A percentile compares a stretch with the other conserved stretches of the same genome.
These are phyloP conservation scores for Drosophila saltans DNA, from an alignment of 1,140 invertebrate species.

Conservation along the genomic window DNA sequence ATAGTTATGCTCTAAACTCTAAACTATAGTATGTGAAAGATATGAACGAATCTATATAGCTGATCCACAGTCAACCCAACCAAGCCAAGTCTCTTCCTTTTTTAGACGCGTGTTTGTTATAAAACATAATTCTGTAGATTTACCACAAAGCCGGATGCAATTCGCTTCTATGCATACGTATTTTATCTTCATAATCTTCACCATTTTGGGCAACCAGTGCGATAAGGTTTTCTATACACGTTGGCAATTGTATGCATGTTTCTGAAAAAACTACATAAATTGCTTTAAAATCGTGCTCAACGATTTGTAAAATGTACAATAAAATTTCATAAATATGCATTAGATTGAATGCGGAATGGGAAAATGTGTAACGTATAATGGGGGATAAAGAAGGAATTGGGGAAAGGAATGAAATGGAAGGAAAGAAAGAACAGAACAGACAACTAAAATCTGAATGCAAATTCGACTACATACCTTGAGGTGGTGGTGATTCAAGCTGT, in stretches of 20 bases:
- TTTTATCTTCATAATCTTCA: slow-evolving; percentile 83
- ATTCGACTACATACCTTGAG: slow-evolving; percentile 64
- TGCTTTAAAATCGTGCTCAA: slow-evolving; percentile 83
- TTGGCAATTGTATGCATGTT: slow-evolving; percentile 83
- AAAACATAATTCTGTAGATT: slow-evolving; percentile 62
- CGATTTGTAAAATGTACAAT: slow-evolving; percentile 58
- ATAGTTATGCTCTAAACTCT: background rate
- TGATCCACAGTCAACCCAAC: background rate
- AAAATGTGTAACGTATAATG: background rate
- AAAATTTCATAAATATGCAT: slow-evolving; percentile 49
- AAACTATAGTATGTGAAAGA: background rate
- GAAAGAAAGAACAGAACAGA: slow-evolving; percentile 50
- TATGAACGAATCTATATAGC: background rate
- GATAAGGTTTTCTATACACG: slow-evolving; percentile 82
- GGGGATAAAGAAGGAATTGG: background rate
- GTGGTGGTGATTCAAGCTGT: slow-evolving; percentile 8
- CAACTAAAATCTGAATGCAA: slow-evolving; percentile 14
- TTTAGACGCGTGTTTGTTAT: slow-evolving; percentile 22
- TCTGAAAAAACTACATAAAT: slow-evolving; percentile 84
- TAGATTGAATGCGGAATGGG: slow-evolving; percentile 7
- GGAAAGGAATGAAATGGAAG: slow-evolving; percentile 25
- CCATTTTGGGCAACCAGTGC: slow-evolving; percentile 83
- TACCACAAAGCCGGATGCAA: slow-evolving; percentile 83
- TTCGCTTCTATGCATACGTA: slow-evolving; percentile 82
- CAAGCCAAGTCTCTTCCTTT: background rate